Evolutionary conservation across 2,888 invertebrate species (phyloP).

Genomic region (Diarsia rubi): DNA sequence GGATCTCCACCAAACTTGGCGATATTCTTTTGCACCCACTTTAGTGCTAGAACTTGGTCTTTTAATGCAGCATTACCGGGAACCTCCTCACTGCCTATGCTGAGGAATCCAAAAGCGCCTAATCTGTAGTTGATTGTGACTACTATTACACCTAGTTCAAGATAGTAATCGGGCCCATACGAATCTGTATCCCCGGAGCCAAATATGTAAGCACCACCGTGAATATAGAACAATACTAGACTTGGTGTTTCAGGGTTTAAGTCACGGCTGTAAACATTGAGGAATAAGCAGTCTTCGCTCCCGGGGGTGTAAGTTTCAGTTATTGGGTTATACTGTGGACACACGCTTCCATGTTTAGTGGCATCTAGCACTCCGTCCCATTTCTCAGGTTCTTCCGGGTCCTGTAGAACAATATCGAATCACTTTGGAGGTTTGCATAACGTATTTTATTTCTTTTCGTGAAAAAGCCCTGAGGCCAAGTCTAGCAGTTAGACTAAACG

Average conservation of each 20-base stretch:
- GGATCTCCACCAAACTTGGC: slow-evolving; percentile 75
- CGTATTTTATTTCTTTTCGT: neutral
- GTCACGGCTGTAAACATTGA: slow-evolving; percentile 25
- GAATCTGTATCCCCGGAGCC: slow-evolving; percentile 82
- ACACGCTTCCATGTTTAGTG: slow-evolving; percentile 33
- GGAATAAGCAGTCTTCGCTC: slow-evolving; percentile 62
- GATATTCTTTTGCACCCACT: slow-evolving; percentile 77
- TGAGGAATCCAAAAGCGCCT: slow-evolving; percentile 90
- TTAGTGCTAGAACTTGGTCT: slow-evolving; percentile 77
- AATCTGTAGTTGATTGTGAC: slow-evolving; percentile 91
- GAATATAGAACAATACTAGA: slow-evolving; percentile 80
- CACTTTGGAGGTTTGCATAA: neutral
- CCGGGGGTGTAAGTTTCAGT: slow-evolving; percentile 40
- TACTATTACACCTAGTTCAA: slow-evolving; percentile 88
- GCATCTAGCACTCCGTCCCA: slow-evolving; percentile 45
- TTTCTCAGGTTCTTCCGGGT: slow-evolving; percentile 27
- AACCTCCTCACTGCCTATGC: slow-evolving; percentile 86
- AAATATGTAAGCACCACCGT: slow-evolving; percentile 75
- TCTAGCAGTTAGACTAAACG: neutral
- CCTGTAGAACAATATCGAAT: slow-evolving; percentile 18
- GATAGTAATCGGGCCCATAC: slow-evolving; percentile 90
- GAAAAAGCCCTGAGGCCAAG: neutral
- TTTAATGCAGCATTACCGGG: slow-evolving; percentile 92
- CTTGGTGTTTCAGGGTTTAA: slow-evolving; percentile 31
- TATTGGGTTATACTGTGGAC: slow-evolving; percentile 38